A percentile compares a stretch with the other conserved stretches of the same genome.
Evolutionary conservation across 2,797 vertebrate genomes (phyloP).

Genomic region (Nyctalus aviator): DNA sequence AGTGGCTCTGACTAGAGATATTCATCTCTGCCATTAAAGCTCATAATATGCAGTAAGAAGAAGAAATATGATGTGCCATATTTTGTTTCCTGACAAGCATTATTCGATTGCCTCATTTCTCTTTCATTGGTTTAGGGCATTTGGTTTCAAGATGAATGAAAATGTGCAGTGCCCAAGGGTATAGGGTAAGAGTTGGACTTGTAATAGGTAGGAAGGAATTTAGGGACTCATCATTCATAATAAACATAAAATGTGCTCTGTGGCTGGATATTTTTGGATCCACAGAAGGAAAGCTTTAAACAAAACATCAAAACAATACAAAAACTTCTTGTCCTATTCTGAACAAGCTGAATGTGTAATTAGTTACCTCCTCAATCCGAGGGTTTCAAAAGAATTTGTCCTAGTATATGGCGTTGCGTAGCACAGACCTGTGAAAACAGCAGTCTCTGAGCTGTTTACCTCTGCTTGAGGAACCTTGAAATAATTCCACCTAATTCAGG

Average conservation of each 20-base stretch:
- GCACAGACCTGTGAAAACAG: not conserved
- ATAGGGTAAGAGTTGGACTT: conserved; percentile 29
- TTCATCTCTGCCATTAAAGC: conserved; percentile 37
- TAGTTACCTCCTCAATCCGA: not conserved
- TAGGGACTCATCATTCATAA: conserved; percentile 12
- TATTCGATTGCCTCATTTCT: conserved; percentile 73
- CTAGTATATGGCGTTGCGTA: not conserved
- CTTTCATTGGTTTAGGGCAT: conserved; percentile 32
- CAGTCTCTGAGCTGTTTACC: not conserved
- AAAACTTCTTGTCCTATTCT: not conserved
- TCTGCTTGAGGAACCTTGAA: not conserved
- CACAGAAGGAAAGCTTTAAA: conserved; percentile 10
- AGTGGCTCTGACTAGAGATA: conserved; percentile 47
- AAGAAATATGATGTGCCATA: conserved; percentile 29
- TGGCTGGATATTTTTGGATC: not conserved
- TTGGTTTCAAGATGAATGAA: conserved; percentile 43
- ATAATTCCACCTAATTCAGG: not conserved
- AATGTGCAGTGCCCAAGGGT: conserved; percentile 24
- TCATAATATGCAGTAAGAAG: conserved; percentile 63
- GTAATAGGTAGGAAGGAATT: not conserved
- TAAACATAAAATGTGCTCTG: not conserved
- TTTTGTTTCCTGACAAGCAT: conserved; percentile 57
- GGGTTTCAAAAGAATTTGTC: not conserved
- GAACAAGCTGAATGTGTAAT: not conserved
- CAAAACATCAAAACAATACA: not conserved